Evolutionary conservation across 2,888 invertebrate genomes (phyloP), one percentile per base, ranked within the genome.

Genomic region (Tethea ocularis): DNA sequence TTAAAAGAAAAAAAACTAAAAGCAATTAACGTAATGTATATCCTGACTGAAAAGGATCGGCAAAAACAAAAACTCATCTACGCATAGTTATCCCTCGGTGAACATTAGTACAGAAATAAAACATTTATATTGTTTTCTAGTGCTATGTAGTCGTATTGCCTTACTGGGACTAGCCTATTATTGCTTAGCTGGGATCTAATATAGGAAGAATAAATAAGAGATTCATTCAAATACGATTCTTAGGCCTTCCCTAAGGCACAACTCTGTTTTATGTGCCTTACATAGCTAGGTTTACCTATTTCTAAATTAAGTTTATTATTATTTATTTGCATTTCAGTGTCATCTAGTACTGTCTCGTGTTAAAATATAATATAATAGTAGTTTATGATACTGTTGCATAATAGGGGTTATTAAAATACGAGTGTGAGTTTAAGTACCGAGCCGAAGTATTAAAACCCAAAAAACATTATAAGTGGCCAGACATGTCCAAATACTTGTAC

Each of bases 1-100:
- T n/a, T n/a, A n/a, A n/a, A n/a, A n/a, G n/a, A n/a, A n/a, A n/a
- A 29, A 29, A 7, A n/a, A 6, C 6, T 46, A 46, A 8, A n/a
- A 38, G 38, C n/a, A 46, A 46, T 46, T 46, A 20, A 2, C 3
- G 46, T 46, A 46, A 46, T 46, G 20, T 38, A 8, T 33, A 38
- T 20, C 46, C 20, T 8, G 20, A 7, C n/a, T 20, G 10, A 46
- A 20, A 20, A 46, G 20, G 20, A 46, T 17, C n/a, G 20, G 46
- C 46, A 20, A 33, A 54, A 54, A 53, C 26, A 22, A 22, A 33
- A 54, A 54, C 53, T 53, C 53, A 53, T 53, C 33, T 53, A 33
- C 54, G 33, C 36, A 17, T 2, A 29, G 36, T 54, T 6, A 17
- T 54, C 54, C 22, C 54, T 33, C 24, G 33, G 33, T 26, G 54